phyloP scores from a whole-genome alignment of 2,888 invertebrate genomes.

The Agrotis clavis region DNA sequence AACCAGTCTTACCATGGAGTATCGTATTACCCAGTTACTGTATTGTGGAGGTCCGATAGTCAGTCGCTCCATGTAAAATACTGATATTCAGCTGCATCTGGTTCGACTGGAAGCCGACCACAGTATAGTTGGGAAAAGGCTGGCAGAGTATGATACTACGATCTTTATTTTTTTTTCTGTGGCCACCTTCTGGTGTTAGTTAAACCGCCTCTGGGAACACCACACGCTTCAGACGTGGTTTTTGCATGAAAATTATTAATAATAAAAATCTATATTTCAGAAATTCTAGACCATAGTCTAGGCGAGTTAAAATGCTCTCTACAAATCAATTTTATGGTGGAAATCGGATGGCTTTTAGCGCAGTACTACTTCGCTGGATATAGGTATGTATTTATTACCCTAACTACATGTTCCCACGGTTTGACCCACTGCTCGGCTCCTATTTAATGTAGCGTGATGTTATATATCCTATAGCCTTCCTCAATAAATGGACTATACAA shows the following conservation, averaged over 20 bases:
- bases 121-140: background rate
- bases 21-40: too few relatives aligned
- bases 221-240: too few relatives aligned
- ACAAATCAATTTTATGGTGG: constrained; percentile 98
- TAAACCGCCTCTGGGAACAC: too few relatives aligned
- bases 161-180: too few relatives aligned
- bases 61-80: too few relatives aligned
- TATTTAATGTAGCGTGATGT: too few relatives aligned
- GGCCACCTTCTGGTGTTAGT: too few relatives aligned
- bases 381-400: constrained; percentile 83
- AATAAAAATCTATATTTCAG: constrained; percentile 80
- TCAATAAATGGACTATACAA: too few relatives aligned
- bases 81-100: background rate
- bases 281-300: constrained; percentile 94
- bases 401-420: background rate
- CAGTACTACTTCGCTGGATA: constrained; percentile 96
- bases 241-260: too few relatives aligned
- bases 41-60: too few relatives aligned
- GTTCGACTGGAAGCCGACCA: background rate
- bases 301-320: constrained; percentile 94
- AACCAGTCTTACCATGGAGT: background rate
- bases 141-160: background rate
- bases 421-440: too few relatives aligned
- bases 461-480: too few relatives aligned
- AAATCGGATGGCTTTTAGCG: constrained; percentile 96